Conservation (phyloP, 2,113 vertebrate genomes). For the Sakesphorus luctuosus region DNA sequence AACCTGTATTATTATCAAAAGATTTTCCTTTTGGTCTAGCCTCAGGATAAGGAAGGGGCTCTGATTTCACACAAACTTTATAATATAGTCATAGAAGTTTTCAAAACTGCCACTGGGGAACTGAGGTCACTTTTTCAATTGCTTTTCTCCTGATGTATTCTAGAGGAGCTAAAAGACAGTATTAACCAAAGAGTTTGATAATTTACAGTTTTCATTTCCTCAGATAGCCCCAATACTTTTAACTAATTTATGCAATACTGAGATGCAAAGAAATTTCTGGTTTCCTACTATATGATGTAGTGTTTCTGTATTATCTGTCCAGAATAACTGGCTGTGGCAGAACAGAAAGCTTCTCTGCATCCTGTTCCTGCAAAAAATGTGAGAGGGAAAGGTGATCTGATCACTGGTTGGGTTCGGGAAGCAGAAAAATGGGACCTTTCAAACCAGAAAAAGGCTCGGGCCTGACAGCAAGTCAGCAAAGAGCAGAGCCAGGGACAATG, state of each 20-base stretch:
- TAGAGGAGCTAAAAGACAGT: not conserved
- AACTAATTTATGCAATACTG: not conserved
- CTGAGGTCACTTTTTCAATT: not conserved
- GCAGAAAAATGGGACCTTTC: not conserved
- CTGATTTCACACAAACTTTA: not conserved
- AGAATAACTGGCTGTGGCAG: not conserved
- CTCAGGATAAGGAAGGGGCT: not conserved
- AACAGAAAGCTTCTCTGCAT: not conserved
- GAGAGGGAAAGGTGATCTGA: not conserved
- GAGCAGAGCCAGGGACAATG: not conserved
- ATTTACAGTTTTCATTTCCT: not conserved
- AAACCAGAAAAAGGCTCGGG: not conserved
- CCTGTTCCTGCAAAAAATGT: not conserved
- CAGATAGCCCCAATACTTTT: not conserved
- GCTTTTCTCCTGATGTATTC: not conserved
- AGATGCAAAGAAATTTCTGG: not conserved
- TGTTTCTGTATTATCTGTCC: not conserved
- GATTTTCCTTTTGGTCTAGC: constrained; percentile 6
- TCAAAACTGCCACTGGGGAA: not conserved
- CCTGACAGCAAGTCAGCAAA: not conserved
- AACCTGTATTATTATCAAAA: not conserved
- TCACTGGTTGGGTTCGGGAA: not conserved
- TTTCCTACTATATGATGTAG: too few species aligned
- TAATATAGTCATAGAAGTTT: not conserved
- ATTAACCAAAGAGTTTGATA: not conserved